Evolutionary conservation across 2,888 invertebrate genomes (phyloP).

Genomic region (Aleiodes alternator): DNA sequence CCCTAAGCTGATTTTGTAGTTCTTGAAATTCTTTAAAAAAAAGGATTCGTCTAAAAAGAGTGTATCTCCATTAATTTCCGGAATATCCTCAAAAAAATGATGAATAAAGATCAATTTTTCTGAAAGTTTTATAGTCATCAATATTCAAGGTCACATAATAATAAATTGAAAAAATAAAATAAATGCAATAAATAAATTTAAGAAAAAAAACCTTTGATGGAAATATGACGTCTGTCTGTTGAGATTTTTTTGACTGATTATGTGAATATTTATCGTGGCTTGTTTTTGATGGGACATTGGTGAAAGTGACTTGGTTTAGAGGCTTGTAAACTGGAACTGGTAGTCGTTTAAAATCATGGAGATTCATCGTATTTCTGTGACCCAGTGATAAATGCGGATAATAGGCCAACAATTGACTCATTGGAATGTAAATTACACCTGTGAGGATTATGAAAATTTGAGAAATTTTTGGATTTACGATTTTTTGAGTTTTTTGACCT

Average conservation of each 20-base stretch:
- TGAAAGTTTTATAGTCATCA: too few relatives aligned
- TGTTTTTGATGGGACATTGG: not conserved
- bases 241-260: constrained; percentile 53
- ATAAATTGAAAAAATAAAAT: not conserved
- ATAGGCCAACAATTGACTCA: constrained; percentile 66
- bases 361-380: constrained; percentile 49
- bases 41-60: too few relatives aligned
- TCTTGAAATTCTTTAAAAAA: too few relatives aligned
- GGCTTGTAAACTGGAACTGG: constrained; percentile 64
- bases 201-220: constrained; percentile 54
- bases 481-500: too few relatives aligned
- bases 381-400: constrained; percentile 62
- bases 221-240: constrained; percentile 57
- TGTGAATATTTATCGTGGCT: constrained; percentile 44
- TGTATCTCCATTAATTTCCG: too few relatives aligned
- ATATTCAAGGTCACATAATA: too few relatives aligned
- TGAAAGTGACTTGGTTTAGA: not conserved
- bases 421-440: constrained; percentile 63
- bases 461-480: too few relatives aligned
- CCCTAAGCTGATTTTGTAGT: too few relatives aligned
- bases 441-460: not conserved
- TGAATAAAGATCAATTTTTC: too few relatives aligned
- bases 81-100: too few relatives aligned
- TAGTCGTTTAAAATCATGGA: constrained; percentile 60
- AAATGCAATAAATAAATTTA: not conserved